phyloP scores from a whole-genome alignment of 1,140 invertebrate species.

The Aphidius ervi region DNA sequence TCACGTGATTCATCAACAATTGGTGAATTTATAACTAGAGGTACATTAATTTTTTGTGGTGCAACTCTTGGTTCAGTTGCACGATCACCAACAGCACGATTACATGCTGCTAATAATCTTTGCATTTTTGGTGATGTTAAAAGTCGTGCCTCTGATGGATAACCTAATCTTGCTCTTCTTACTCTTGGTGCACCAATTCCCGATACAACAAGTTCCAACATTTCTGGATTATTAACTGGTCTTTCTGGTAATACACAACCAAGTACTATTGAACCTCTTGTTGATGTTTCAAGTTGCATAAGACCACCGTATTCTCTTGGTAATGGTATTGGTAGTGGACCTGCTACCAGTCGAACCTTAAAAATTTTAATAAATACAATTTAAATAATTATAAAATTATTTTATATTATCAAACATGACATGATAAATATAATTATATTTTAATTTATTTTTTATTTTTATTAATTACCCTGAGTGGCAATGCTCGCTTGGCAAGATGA shows the following conservation, averaged over 20 bases:
- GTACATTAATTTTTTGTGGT: conserved; percentile 39
- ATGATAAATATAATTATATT: conserved; percentile 3
- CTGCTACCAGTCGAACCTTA: conserved; percentile 49
- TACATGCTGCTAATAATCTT: conserved; percentile 47
- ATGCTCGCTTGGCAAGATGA: conserved; percentile 41
- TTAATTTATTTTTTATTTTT: conserved; percentile 1
- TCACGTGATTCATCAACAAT: conserved; percentile 40
- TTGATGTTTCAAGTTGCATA: conserved; percentile 50
- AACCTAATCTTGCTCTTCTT: conserved; percentile 45
- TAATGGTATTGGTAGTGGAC: conserved; percentile 48
- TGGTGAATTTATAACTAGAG: not conserved
- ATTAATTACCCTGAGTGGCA: conserved; percentile 42
- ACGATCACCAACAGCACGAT: conserved; percentile 46
- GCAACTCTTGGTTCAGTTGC: conserved; percentile 49
- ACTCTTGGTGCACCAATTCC: conserved; percentile 48
- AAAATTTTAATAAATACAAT: conserved; percentile 5
- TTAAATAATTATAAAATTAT: not conserved
- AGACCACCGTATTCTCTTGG: conserved; percentile 49
- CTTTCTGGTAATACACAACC: conserved; percentile 51
- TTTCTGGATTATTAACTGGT: conserved; percentile 50
- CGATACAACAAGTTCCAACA: conserved; percentile 49
- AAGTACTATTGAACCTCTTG: conserved; percentile 48
- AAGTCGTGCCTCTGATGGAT: conserved; percentile 48
- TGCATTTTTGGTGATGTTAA: conserved; percentile 51
- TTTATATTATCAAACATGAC: conserved; percentile 4